phyloP scores from a whole-genome alignment of 1,140 invertebrate species.

The Paraescarpia echinospica region DNA sequence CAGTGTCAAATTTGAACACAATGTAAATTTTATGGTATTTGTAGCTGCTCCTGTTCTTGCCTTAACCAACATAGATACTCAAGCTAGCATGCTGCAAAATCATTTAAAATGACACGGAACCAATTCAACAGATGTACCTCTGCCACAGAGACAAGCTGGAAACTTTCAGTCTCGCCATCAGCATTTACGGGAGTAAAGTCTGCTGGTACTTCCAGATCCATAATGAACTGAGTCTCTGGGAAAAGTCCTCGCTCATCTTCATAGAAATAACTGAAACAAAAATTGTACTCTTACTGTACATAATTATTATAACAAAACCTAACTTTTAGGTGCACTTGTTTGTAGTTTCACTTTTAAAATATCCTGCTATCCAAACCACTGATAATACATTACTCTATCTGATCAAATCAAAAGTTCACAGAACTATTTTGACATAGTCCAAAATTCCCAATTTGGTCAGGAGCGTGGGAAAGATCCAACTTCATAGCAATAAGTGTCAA shows the following conservation, averaged over 20 bases:
- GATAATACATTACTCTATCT: background rate
- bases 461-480: too few species aligned
- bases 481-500: too few species aligned
- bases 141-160: conserved; percentile 43
- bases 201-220: conserved; percentile 84
- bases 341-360: background rate
- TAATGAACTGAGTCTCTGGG: conserved; percentile 93
- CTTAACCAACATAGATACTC: background rate
- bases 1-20: too few species aligned
- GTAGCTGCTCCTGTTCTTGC: too few species aligned
- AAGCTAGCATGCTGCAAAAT: background rate
- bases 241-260: conserved; percentile 89
- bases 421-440: too few species aligned
- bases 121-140: background rate
- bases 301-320: too few species aligned
- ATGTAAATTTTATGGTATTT: too few species aligned
- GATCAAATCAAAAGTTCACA: too few species aligned
- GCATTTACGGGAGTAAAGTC: conserved; percentile 87
- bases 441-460: too few species aligned
- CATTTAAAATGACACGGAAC: background rate
- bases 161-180: conserved; percentile 90
- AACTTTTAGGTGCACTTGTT: background rate
- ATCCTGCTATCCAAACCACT: background rate
- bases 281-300: background rate
- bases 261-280: conserved; percentile 75